These are phyloP conservation scores for Lacanobia oleracea DNA, from an alignment of 2,888 invertebrate genomes.

Conservation along the genomic window DNA sequence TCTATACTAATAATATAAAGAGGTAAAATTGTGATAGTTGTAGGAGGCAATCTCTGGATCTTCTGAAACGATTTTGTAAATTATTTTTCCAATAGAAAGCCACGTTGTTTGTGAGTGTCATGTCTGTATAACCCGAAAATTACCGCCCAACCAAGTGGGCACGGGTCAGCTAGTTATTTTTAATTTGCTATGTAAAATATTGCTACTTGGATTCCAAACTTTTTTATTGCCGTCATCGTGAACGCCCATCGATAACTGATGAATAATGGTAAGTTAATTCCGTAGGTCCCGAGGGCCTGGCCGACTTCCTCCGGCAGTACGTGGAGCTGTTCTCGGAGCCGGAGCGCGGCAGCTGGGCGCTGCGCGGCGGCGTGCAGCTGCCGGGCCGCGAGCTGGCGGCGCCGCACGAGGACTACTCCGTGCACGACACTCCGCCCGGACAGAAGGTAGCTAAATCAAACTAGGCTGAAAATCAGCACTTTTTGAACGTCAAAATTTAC, in stretches of 20 bases:
- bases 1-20: too few relatives aligned
- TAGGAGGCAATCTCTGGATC: too few relatives aligned
- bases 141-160: too few relatives aligned
- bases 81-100: too few relatives aligned
- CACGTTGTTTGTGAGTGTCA: too few relatives aligned
- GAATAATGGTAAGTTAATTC: not conserved
- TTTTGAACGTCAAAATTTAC: too few relatives aligned
- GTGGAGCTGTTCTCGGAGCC: constrained; percentile 74
- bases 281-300: constrained; percentile 75
- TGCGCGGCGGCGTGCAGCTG: constrained; percentile 75
- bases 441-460: too few relatives aligned
- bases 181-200: not conserved
- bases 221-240: not conserved
- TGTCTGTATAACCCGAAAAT: too few relatives aligned
- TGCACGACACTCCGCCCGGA: constrained; percentile 88
- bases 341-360: constrained; percentile 69
- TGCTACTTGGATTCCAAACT: not conserved
- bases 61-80: too few relatives aligned
- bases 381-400: constrained; percentile 69
- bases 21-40: too few relatives aligned
- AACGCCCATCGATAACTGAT: not conserved
- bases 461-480: too few relatives aligned
- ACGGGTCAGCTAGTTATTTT: not conserved
- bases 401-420: constrained; percentile 81
- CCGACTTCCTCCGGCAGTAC: constrained; percentile 78